A percentile compares a stretch with the other conserved stretches of the same genome.
Conservation (phyloP, 2,888 invertebrate species). For the Drosophila cognata region DNA sequence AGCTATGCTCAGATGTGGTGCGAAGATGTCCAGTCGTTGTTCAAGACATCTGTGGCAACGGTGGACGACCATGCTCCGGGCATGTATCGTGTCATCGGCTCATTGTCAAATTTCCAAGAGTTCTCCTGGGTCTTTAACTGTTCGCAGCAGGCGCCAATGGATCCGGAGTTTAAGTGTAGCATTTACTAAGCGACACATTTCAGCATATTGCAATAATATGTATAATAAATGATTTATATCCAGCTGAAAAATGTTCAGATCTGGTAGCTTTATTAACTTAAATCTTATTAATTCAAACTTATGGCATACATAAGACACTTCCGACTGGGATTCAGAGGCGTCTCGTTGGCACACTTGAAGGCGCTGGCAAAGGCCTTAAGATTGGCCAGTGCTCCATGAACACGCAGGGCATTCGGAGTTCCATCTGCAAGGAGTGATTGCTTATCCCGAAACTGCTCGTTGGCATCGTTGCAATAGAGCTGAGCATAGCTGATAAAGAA, state of each 20-base stretch:
- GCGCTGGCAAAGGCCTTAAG: slow-evolving; percentile 69
- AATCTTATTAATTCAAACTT: slow-evolving; percentile 7
- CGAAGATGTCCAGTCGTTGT: slow-evolving; percentile 70
- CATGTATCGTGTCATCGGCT: slow-evolving; percentile 80
- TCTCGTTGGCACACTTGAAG: slow-evolving; percentile 70
- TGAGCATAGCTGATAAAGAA: slow-evolving; percentile 83
- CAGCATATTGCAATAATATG: slow-evolving; percentile 2
- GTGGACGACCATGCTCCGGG: slow-evolving; percentile 67
- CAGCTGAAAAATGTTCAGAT: not conserved
- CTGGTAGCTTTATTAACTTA: slow-evolving; percentile 8
- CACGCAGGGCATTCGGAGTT: slow-evolving; percentile 74
- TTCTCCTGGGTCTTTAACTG: slow-evolving; percentile 82
- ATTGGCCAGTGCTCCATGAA: slow-evolving; percentile 80
- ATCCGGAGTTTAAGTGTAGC: slow-evolving; percentile 81
- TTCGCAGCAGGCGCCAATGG: slow-evolving; percentile 73
- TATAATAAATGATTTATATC: not conserved
- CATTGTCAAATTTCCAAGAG: slow-evolving; percentile 82
- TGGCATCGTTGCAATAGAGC: slow-evolving; percentile 78
- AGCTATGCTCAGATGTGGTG: slow-evolving; percentile 82
- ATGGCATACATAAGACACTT: slow-evolving; percentile 77
- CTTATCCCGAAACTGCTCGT: slow-evolving; percentile 71
- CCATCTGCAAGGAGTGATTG: slow-evolving; percentile 67
- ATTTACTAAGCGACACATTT: slow-evolving; percentile 67
- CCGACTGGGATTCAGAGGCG: slow-evolving; percentile 70
- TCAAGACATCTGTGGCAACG: slow-evolving; percentile 51